These are phyloP conservation scores for Emberiza fucata DNA, from an alignment of 2,113 vertebrate genomes.

Conservation along the genomic window DNA sequence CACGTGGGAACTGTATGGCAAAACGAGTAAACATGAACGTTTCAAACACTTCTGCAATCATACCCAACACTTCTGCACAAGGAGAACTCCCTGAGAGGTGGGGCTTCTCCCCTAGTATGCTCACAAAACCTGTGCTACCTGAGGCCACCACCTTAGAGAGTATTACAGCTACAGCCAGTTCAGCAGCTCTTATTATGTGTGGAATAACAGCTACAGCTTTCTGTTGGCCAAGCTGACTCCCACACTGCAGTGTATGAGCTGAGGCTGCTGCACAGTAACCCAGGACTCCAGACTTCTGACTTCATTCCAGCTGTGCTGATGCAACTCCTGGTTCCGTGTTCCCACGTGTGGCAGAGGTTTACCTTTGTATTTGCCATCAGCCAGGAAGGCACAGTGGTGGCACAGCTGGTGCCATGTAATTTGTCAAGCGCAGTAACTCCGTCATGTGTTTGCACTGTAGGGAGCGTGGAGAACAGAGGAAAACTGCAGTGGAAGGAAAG, in stretches of 20 bases:
- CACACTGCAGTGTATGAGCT: background rate
- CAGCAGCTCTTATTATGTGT: background rate
- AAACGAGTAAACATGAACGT: rapidly evolving
- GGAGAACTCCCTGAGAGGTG: background rate
- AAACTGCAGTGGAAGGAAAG: background rate
- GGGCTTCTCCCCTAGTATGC: background rate
- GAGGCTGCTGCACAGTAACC: background rate
- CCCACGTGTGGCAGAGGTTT: background rate
- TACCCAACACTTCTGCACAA: background rate
- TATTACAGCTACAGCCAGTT: background rate
- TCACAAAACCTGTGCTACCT: background rate
- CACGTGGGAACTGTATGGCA: rapidly evolving
- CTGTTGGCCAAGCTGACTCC: background rate
- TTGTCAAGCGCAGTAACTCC: background rate
- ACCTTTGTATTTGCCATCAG: background rate
- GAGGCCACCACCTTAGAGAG: background rate
- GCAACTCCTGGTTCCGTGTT: background rate
- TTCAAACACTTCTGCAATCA: background rate
- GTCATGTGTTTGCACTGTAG: background rate
- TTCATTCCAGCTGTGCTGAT: background rate
- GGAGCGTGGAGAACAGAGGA: background rate
- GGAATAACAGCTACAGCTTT: background rate
- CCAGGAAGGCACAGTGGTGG: background rate
- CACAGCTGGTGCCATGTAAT: background rate
- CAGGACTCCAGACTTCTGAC: background rate